Base-by-base conservation (phyloP, 2,888 invertebrate genomes). In the Drosophila prolongata region DNA sequence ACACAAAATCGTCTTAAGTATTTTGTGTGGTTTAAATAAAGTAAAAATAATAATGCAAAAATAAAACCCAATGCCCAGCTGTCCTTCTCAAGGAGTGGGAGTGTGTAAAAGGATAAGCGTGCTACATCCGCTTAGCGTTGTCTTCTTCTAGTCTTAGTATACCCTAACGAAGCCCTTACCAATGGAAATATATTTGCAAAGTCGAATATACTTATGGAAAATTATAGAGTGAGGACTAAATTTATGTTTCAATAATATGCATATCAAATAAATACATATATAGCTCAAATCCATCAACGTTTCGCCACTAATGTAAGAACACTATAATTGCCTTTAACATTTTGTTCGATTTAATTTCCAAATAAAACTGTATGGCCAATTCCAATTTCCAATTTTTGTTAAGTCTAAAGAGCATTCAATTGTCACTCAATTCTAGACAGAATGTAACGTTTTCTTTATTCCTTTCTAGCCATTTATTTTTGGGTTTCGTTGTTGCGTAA, bases 1-100 rank as follows among this genome's bases (percentile, higher is more conserved):
- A 84, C 82, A 87, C 79, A 85, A 87, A 87, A 87, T 89, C 87
- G 87, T 89, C 87, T 87, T 87, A 87, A 87, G 87, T 87, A 87
- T 89, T 87, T 89, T 81, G 81, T 89, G 85, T 89, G 81, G 84
- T 84, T 87, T 81, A 87, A 84, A 89, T 80, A 85, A 84, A 88
- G 83, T 87, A 87, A 82, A 86, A 84, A 84, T 85, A 83, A 83
- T 87, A 83, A 66, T 53, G 65, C 61, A 66, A 46, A 65, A 52
- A 40, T 53, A 65, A 65, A 65, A 66, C 61, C 62, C 46, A 64
- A 50, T 64, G 62, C 49, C 46, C 69, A 43, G 58, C 43, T 58
- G 34, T 58, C 27, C 14, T 16, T 58, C 44, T 59, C 6, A 16
- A 13, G 64, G 44, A 58, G 43, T 69, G 37, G 73, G 27, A 66